A percentile compares a stretch with the other conserved stretches of the same genome.
phyloP scores from a whole-genome alignment of 2,888 invertebrate genomes.

The Euclidia mi region DNA sequence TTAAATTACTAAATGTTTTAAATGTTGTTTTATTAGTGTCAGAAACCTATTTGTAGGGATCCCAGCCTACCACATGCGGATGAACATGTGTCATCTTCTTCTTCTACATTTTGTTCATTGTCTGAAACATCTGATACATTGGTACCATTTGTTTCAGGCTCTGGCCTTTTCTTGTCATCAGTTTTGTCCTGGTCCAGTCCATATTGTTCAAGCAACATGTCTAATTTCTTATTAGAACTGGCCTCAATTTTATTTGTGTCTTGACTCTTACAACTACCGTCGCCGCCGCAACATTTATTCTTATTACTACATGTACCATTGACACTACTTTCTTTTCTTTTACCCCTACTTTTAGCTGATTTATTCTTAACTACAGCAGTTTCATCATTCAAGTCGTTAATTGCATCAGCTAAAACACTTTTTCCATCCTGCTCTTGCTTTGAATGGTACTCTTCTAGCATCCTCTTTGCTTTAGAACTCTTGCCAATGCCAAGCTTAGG shows the following conservation, averaged over 20 bases:
- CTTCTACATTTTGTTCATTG: constrained; percentile 59
- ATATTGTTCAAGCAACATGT: constrained; percentile 70
- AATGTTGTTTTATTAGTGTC: constrained; percentile 40
- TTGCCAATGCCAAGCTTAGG: constrained; percentile 98
- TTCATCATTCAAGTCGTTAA: constrained; percentile 69
- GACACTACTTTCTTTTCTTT: constrained; percentile 33
- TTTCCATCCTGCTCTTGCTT: constrained; percentile 58
- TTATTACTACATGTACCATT: constrained; percentile 46
- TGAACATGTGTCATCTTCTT: constrained; percentile 76
- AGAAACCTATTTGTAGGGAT: constrained; percentile 55
- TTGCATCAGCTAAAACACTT: constrained; percentile 50
- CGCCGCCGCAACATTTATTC: constrained; percentile 61
- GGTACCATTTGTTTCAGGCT: constrained; percentile 28
- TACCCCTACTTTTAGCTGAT: constrained; percentile 51
- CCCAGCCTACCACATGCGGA: constrained; percentile 75
- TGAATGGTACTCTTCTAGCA: constrained; percentile 89
- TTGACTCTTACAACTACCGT: constrained; percentile 58
- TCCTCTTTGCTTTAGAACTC: constrained; percentile 93
- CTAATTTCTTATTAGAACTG: constrained; percentile 65
- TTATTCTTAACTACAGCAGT: constrained; percentile 48
- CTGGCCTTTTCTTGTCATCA: constrained; percentile 15
- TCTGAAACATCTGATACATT: constrained; percentile 52
- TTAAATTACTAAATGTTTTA: constrained; percentile 44
- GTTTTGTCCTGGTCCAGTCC: constrained; percentile 59
- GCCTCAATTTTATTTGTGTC: constrained; percentile 42